Conservation (phyloP, 2,797 vertebrate species). For the Enteromius anoplus region DNA sequence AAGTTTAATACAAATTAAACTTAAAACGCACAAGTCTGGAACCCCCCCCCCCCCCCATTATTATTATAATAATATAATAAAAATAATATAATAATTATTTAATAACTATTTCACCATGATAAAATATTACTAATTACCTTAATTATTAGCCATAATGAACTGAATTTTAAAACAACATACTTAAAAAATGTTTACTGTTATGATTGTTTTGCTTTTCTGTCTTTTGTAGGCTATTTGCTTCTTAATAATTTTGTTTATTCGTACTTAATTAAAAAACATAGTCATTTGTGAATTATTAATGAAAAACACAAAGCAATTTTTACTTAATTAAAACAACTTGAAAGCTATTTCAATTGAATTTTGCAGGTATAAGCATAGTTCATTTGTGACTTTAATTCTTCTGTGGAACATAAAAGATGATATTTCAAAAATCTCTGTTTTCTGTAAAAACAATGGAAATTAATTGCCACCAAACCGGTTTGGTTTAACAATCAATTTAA, state of each 20-base stretch:
- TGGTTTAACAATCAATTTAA: background rate
- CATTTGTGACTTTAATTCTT: background rate
- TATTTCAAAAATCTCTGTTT: background rate
- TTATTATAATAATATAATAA: too few species aligned
- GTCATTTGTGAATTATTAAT: background rate
- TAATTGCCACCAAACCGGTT: background rate
- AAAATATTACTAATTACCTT: too few species aligned
- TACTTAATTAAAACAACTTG: background rate
- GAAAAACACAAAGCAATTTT: background rate
- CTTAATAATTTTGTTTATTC: background rate
- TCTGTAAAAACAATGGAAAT: background rate
- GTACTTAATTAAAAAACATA: background rate
- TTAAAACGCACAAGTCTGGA: background rate
- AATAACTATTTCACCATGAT: too few species aligned
- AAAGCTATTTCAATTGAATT: background rate
- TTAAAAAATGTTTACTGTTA: background rate
- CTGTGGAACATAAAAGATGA: background rate
- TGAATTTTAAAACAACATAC: background rate
- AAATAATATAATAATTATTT: too few species aligned
- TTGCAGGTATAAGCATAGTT: background rate
- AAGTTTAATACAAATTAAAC: background rate
- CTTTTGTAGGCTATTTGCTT: background rate
- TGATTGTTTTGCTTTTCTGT: background rate
- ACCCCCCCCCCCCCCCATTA: too few species aligned
- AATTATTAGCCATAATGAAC: background rate